Conservation (phyloP, 2,888 invertebrate species). For the Venustoraphidia nigricollis region DNA sequence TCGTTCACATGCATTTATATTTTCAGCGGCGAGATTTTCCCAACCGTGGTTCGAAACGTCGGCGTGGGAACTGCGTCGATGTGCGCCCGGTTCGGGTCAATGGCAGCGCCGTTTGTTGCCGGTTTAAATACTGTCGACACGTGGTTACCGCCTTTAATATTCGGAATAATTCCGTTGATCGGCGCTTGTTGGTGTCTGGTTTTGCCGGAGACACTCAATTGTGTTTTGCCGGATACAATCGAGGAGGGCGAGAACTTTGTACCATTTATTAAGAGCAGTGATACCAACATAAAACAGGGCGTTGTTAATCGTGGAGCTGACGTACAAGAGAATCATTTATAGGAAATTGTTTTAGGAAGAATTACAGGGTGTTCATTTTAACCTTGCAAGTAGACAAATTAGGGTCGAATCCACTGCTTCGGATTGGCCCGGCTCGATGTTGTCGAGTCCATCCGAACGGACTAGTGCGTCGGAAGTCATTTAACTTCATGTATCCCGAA, state of each 20-base stretch:
- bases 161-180: conserved; percentile 51
- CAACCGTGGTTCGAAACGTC: conserved; percentile 75
- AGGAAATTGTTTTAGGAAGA: too few relatives aligned
- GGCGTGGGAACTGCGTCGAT: conserved; percentile 78
- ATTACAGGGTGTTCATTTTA: too few relatives aligned
- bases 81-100: conserved; percentile 72
- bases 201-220: conserved; percentile 65
- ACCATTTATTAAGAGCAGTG: too few relatives aligned
- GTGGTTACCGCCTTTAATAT: conserved; percentile 56
- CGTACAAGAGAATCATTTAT: too few relatives aligned
- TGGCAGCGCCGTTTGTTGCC: conserved; percentile 69
- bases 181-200: conserved; percentile 51
- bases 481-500: too few relatives aligned
- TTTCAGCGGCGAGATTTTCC: conserved; percentile 77
- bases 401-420: too few relatives aligned
- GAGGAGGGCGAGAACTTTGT: conserved; percentile 60
- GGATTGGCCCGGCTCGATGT: too few relatives aligned
- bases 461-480: too few relatives aligned
- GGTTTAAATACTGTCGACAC: conserved; percentile 37
- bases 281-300: too few relatives aligned
- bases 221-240: conserved; percentile 61
- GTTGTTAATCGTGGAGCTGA: too few relatives aligned
- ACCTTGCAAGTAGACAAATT: too few relatives aligned
- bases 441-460: too few relatives aligned
- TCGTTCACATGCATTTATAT: conserved; percentile 77